A percentile compares a stretch with the other conserved stretches of the same genome.
Conservation (phyloP, 2,113 vertebrate genomes). For the Oophaga pumilio region DNA sequence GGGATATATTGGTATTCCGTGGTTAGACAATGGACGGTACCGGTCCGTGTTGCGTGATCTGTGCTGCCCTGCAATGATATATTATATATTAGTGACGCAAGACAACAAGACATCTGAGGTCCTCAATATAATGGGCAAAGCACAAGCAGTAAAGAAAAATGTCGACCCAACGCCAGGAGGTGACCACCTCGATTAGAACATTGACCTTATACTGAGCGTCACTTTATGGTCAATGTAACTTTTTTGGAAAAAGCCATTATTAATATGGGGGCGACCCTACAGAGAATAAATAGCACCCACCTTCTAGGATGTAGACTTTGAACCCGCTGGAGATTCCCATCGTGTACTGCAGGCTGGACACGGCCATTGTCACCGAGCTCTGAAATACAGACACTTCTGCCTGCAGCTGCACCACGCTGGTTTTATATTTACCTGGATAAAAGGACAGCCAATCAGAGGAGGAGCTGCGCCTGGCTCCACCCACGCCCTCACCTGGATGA, state of each 20-base stretch:
- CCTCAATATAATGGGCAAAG: neutral
- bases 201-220: neutral
- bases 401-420: neutral
- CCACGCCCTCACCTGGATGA: slow-evolving; percentile 29
- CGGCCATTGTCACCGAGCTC: slow-evolving; percentile 49
- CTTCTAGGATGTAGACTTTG: slow-evolving; percentile 63
- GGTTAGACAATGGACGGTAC: slow-evolving; percentile 47
- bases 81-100: neutral
- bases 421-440: slow-evolving; percentile 40
- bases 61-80: slow-evolving; percentile 53
- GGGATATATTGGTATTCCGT: slow-evolving; percentile 55
- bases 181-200: neutral
- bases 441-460: slow-evolving; percentile 12
- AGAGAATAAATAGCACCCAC: slow-evolving; percentile 22
- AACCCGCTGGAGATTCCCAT: slow-evolving; percentile 63
- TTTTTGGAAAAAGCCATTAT: neutral
- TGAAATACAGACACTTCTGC: neutral
- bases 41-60: slow-evolving; percentile 46
- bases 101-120: neutral
- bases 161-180: neutral
- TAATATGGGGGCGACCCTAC: neutral
- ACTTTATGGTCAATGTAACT: neutral
- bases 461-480: neutral
- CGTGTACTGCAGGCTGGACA: slow-evolving; percentile 61
- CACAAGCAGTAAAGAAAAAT: neutral